phyloP scores from a whole-genome alignment of 2,888 invertebrate genomes.

The Chymomyza amoena region DNA sequence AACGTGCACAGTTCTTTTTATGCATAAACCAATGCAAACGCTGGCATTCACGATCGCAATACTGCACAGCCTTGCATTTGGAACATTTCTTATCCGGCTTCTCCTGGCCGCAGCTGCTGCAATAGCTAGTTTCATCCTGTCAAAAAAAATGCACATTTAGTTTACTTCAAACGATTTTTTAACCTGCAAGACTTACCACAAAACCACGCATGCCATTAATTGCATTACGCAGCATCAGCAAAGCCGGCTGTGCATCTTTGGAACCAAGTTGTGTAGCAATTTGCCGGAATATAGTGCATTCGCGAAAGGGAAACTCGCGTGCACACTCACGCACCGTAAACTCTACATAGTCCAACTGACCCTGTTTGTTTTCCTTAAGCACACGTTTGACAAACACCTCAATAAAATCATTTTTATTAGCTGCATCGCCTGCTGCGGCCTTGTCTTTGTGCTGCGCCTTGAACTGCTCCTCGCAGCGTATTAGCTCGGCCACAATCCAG shows the following conservation, averaged over 20 bases:
- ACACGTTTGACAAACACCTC: conserved; percentile 88
- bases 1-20: conserved; percentile 89
- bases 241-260: conserved; percentile 84
- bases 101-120: conserved; percentile 93
- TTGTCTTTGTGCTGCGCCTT: conserved; percentile 80
- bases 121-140: conserved; percentile 83
- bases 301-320: conserved; percentile 93
- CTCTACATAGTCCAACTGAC: conserved; percentile 84
- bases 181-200: conserved; percentile 74
- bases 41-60: conserved; percentile 97
- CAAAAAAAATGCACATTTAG: neutral
- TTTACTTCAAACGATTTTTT: neutral
- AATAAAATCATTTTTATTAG: conserved; percentile 81
- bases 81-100: conserved; percentile 95
- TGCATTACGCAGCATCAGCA: conserved; percentile 87
- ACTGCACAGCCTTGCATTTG: conserved; percentile 94
- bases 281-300: conserved; percentile 93
- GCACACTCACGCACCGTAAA: conserved; percentile 90
- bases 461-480: conserved; percentile 85
- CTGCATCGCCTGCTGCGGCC: conserved; percentile 51
- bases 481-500: conserved; percentile 86
- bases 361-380: conserved; percentile 87
- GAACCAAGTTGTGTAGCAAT: conserved; percentile 87
- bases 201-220: conserved; percentile 94
- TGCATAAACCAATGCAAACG: conserved; percentile 95